Conservation (phyloP, 1,140 invertebrate genomes). For the Zaprionus gabonicus region DNA sequence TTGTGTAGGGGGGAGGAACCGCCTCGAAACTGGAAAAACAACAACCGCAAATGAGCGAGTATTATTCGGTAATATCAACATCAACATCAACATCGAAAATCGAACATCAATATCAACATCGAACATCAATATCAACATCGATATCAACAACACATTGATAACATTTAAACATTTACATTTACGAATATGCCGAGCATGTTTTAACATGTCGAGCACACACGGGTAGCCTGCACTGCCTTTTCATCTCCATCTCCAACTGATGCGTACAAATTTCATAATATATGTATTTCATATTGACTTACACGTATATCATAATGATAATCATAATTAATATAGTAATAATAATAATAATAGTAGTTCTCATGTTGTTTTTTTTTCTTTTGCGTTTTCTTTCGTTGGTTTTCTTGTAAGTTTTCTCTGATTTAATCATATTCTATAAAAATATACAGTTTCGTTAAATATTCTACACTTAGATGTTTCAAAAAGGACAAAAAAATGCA, state of each 20-base stretch:
- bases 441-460: constrained; percentile 47
- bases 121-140: constrained; percentile 36
- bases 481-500: constrained; percentile 35
- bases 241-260: not conserved
- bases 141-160: constrained; percentile 15
- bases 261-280: constrained; percentile 19
- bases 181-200: constrained; percentile 16
- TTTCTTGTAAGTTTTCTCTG: not conserved
- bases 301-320: constrained; percentile 4
- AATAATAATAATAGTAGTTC: constrained; percentile 1
- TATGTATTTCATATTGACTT: constrained; percentile 13
- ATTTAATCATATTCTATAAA: constrained; percentile 30
- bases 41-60: constrained; percentile 1
- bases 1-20: not conserved
- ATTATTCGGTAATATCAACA: constrained; percentile 8
- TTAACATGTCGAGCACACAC: constrained; percentile 9
- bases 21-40: not conserved
- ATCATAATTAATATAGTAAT: not conserved
- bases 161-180: constrained; percentile 52
- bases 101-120: constrained; percentile 10
- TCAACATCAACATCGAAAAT: constrained; percentile 17
- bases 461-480: constrained; percentile 45
- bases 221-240: not conserved
- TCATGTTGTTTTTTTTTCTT: not conserved
- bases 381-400: constrained; percentile 1